A percentile compares a stretch with the other conserved stretches of the same genome.
phyloP scores from a whole-genome alignment of 1,140 invertebrate genomes.

The Ostrea denselamellosa region DNA sequence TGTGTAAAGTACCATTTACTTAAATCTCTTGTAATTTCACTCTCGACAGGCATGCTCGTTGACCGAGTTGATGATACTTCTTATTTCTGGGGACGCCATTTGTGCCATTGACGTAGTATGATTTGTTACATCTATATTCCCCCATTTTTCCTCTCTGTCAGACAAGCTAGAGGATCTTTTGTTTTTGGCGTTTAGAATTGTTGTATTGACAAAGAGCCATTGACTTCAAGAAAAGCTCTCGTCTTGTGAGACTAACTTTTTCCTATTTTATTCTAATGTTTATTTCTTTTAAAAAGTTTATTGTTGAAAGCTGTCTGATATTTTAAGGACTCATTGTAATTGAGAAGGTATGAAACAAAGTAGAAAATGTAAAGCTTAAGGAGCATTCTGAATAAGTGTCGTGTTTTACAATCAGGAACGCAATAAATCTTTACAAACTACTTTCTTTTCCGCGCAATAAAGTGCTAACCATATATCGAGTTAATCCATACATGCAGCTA shows the following conservation, averaged over 20 bases:
- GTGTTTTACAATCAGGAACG: neutral
- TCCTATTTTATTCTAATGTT: neutral
- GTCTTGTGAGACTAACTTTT: neutral
- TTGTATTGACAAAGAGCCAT: slow-evolving; percentile 19
- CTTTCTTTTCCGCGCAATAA: neutral
- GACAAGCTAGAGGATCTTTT: neutral
- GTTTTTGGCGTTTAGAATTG: neutral
- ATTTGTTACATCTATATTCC: neutral
- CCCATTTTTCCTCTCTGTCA: neutral
- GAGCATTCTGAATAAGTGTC: neutral
- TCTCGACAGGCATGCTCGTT: neutral
- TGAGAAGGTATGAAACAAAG: neutral
- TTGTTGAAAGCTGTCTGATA: neutral
- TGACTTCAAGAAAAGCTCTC: neutral
- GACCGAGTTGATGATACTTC: neutral
- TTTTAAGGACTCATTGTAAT: neutral
- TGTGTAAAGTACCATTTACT: neutral
- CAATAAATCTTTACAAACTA: slow-evolving; percentile 16
- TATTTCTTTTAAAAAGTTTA: neutral
- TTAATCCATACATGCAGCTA: too few relatives aligned
- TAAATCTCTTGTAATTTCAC: neutral
- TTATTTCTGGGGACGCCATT: neutral
- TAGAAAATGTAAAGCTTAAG: neutral
- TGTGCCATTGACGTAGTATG: neutral
- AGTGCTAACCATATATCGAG: too few relatives aligned